Percentiles rank a stretch among this genome's conserved stretches.
phyloP scores from a whole-genome alignment of 2,888 invertebrate genomes.

The Campaea margaritaria region DNA sequence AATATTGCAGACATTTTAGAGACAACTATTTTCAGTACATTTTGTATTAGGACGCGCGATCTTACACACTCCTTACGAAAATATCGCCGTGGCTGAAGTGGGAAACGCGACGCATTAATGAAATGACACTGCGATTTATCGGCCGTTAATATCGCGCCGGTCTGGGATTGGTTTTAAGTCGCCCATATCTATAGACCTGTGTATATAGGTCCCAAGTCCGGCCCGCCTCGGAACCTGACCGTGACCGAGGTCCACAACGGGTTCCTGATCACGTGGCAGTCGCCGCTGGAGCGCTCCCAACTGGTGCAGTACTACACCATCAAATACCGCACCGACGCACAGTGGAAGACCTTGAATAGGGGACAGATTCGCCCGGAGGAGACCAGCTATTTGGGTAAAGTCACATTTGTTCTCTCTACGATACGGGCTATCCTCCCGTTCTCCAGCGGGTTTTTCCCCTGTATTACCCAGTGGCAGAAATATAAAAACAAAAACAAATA shows the following conservation, averaged over 20 bases:
- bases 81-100: too few species aligned
- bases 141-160: too few species aligned
- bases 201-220: slow-evolving; percentile 93
- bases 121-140: too few species aligned
- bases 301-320: slow-evolving; percentile 95
- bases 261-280: slow-evolving; percentile 95
- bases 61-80: too few species aligned
- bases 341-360: slow-evolving; percentile 95
- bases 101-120: too few species aligned
- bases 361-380: slow-evolving; percentile 95
- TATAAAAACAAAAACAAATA: too few species aligned
- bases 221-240: slow-evolving; percentile 95
- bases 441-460: too few species aligned
- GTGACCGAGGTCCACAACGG: slow-evolving; percentile 95
- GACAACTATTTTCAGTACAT: too few species aligned
- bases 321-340: slow-evolving; percentile 95
- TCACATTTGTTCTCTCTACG: background rate
- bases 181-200: background rate
- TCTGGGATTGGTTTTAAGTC: background rate
- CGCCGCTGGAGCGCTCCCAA: slow-evolving; percentile 91
- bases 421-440: too few species aligned
- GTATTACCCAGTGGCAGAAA: too few species aligned
- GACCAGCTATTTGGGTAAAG: slow-evolving; percentile 92
- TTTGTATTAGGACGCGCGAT: too few species aligned
- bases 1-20: too few species aligned